These are phyloP conservation scores for Lycia hirtaria DNA, from an alignment of 2,888 invertebrate species.

Conservation along the genomic window DNA sequence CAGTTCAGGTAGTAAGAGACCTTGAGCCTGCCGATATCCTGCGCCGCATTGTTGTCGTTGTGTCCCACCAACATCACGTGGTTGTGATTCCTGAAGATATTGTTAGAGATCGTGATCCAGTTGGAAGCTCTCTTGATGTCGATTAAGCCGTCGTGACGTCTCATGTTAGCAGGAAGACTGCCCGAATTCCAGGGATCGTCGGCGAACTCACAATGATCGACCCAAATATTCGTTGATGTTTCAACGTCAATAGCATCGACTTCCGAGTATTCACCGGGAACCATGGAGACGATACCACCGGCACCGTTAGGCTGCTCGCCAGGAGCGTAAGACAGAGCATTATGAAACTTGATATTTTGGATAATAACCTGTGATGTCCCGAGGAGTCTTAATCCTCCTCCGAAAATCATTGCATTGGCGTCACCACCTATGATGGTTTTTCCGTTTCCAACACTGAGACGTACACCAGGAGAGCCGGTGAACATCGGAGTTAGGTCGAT, in stretches of 20 bases:
- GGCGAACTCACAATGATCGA: slow-evolving; percentile 33
- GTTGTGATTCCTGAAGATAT: slow-evolving; percentile 38
- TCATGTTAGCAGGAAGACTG: neutral
- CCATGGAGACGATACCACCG: slow-evolving; percentile 28
- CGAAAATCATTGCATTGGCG: slow-evolving; percentile 24
- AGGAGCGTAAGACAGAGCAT: slow-evolving; percentile 30
- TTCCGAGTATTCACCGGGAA: slow-evolving; percentile 22
- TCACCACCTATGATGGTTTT: slow-evolving; percentile 29
- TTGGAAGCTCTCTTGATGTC: slow-evolving; percentile 27
- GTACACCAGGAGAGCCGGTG: slow-evolving; percentile 24
- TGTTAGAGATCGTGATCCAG: slow-evolving; percentile 31
- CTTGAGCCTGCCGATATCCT: slow-evolving; percentile 26
- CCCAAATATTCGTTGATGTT: neutral
- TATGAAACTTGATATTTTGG: slow-evolving; percentile 28
- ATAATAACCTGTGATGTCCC: slow-evolving; percentile 17
- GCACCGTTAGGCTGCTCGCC: slow-evolving; percentile 31
- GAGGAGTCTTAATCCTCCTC: slow-evolving; percentile 20
- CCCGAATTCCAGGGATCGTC: slow-evolving; percentile 36
- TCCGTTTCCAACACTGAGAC: slow-evolving; percentile 8
- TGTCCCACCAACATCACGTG: slow-evolving; percentile 30
- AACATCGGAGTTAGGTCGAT: slow-evolving; percentile 30
- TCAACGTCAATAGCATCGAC: slow-evolving; percentile 25
- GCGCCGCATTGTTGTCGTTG: slow-evolving; percentile 19
- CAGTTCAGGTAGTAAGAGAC: slow-evolving; percentile 32
- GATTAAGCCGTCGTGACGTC: slow-evolving; percentile 37